Base-by-base conservation (phyloP, 1,140 invertebrate species). In the Bemisia tabaci region DNA sequence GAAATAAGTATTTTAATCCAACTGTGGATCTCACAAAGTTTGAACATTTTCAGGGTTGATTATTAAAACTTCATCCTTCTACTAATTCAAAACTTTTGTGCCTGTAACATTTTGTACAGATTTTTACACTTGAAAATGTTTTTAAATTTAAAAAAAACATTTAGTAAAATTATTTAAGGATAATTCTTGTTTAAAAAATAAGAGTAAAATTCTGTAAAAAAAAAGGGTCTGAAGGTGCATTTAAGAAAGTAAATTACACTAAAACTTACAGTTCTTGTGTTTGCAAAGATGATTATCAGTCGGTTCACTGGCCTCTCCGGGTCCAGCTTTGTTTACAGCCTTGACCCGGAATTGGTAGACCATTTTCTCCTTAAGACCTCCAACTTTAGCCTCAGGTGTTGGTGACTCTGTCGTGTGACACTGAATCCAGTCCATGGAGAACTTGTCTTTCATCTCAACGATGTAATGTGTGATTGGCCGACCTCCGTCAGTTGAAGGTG, bases 401-500 rank as follows among this genome's bases (percentile, higher is more conserved):
- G 82, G 83, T 70, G 91, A 87, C 60, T 83, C 78, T 0, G 93
- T 94, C 74, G 91, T 92, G 1, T 84, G 78, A 12, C 93, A 89
- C 82, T 96, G 91, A 26, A 83, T 80, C 94, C 94, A 97, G 65
- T 94, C 91, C 17, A 85, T 81, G 22, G 89, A 83, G 72, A 92
- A 90, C 80, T 98, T 98, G 74, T 97, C 94, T 75, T 95, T 97
- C 81, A 93, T 94, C 81, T 99, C 95, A 62, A 99, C 84, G 24
- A 95, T 84, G 73, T 98, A 99, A 71, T 95, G 91, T 62, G 87
- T 85, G 69, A 99, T 93, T n/a, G 95, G 91, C 68, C 95, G 84
- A 25, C 97, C 96, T 74, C 95, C 95, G 76, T 97, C 93, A 68
- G 83, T 89, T 26, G 85, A 84, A 17, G 96, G 95, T 73, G 89